Base-by-base conservation (phyloP, 1,140 invertebrate genomes). In the Rhagoletis pomonella region DNA sequence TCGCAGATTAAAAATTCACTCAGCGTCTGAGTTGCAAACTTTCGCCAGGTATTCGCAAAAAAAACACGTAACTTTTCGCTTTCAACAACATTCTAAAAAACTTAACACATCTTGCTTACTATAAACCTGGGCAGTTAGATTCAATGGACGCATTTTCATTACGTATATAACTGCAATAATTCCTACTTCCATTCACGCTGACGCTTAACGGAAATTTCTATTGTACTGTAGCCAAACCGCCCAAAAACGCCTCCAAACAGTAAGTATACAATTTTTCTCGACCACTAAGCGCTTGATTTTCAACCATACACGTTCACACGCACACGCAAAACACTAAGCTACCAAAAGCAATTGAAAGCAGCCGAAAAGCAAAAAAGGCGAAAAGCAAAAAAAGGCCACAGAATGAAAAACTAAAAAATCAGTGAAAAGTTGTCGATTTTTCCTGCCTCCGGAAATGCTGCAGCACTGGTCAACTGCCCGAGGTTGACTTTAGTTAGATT, bases 251-350 rank as follows among this genome's bases (percentile, higher is more conserved):
- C 50, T 55, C 50, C 12, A 39, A 39, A 67, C 64, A 39, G n/a
- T 67, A 3, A 19, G 14, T 14, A n/a, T 5, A 17, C 42, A 73
- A 73, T 14, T 9, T 73, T 14, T 73, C 10, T 12, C 10, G 6
- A 44, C 39, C 67, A 39, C 67, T 73, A 73, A 73, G 67, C 42
- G 39, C 67, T 73, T 73, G 67, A 44, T 42, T 73, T 73, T 73
- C 44, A 73, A 44, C 42, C 44, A 73, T 73, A 17, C 67, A 5
- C 10, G 60, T 2, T 62, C 67, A 14, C 4, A 42, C 14, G 39
- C 65, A 29, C 29, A 42, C 44, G 44, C 42, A 73, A 73, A 73
- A 73, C 67, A 44, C 39, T n/a, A 6, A 12, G 3, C 67, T 73
- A 44, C 12, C 67, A 73, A 73, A 73, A 47, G 42, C 67, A 47